Evolutionary conservation across 1,140 invertebrate genomes (phyloP).

Genomic region (Brachionus koreanus): DNA sequence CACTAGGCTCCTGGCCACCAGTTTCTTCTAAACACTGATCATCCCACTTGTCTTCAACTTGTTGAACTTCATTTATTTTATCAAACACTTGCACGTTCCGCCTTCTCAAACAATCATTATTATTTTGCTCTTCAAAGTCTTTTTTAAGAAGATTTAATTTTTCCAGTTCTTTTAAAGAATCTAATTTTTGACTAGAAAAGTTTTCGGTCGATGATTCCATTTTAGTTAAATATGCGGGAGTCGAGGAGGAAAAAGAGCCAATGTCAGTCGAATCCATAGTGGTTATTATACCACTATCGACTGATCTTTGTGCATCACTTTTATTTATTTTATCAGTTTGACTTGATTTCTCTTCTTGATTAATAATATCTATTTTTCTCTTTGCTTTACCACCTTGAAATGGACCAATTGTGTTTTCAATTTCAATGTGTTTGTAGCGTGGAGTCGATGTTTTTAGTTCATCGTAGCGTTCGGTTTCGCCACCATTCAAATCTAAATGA

Average conservation of each 20-base stretch:
- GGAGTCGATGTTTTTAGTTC: slow-evolving; percentile 16
- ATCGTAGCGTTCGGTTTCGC: not conserved
- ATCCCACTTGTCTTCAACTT: not conserved
- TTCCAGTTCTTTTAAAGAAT: not conserved
- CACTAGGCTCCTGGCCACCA: not conserved
- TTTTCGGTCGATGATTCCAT: not conserved
- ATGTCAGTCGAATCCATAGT: slow-evolving; percentile 1
- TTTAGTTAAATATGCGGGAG: not conserved
- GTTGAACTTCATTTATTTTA: not conserved
- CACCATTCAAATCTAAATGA: slow-evolving; percentile 3
- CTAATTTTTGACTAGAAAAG: slow-evolving; percentile 4
- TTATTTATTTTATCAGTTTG: not conserved
- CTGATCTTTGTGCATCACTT: not conserved
- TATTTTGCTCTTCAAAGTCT: not conserved
- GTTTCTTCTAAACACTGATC: not conserved
- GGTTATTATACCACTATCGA: slow-evolving; percentile 1
- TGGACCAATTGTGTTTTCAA: slow-evolving; percentile 9
- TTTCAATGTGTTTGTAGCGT: slow-evolving; percentile 17
- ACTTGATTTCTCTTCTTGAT: not conserved
- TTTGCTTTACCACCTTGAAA: not conserved
- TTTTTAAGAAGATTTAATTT: not conserved
- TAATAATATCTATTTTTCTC: not conserved
- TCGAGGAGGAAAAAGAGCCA: not conserved
- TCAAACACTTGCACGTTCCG: not conserved
- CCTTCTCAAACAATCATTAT: not conserved